Base-by-base conservation (phyloP, 1,140 invertebrate genomes). In the Drosophila nikananu region DNA sequence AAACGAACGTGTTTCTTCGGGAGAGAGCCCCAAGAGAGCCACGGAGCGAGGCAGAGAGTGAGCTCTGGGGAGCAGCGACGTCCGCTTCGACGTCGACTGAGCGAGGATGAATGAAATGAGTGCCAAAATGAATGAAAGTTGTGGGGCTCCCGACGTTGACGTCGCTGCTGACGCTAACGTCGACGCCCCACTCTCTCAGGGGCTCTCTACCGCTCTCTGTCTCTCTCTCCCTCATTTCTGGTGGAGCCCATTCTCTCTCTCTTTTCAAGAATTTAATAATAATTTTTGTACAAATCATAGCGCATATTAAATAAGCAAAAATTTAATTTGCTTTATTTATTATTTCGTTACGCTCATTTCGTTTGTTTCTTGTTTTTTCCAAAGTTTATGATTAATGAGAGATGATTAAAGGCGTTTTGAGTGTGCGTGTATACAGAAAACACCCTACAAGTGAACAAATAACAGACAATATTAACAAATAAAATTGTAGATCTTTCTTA, bases 311-410 rank as follows among this genome's bases (percentile, higher is more conserved):
- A 83, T 66, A 83, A 62, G 82, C 73, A 55, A 80, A 68, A 78
- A 71, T 86, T 81, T 76, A 80, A 77, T 84, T 86, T 84, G 80
- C 67, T 63, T 84, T 78, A 62, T 78, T 82, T 68, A 71, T 77
- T 71, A 21, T 71, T 71, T 59, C 57, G 61, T 64, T 55, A 70
- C 54, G 59, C 48, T 60, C 58, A 25, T 77, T 68, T 51, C 37
- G 27, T 60, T 60, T 35, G 21, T 12, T 59, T 72, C 37, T 70
- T 77, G 73, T 73, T 81, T 58, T 77, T 80, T 60, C 59, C 63
- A 75, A 86, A 87, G 84, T 87, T 87, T 89, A 79, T 87, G 84
- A 87, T 89, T 87, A 89, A 87, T 84, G 82, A 71, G 84, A 78
- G 72, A 80, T 86, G 83, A 86, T 86, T 86, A 86, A 82, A 74